A percentile compares a stretch with the other conserved stretches of the same genome.
These are phyloP conservation scores for Hybognathus amarus DNA, from an alignment of 2,797 vertebrate genomes.

Conservation along the genomic window DNA sequence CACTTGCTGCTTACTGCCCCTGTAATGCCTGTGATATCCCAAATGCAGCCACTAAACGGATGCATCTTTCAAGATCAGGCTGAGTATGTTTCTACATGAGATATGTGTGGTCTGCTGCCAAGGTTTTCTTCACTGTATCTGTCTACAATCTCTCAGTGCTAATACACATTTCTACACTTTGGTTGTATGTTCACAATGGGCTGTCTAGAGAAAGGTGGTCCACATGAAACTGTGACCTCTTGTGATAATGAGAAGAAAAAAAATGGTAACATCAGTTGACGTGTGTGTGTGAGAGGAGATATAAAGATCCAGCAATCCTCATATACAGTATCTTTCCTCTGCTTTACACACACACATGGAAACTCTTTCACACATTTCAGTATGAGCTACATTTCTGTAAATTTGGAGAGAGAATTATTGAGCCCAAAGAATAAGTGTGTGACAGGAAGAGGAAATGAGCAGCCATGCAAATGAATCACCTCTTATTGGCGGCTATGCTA, in stretches of 20 bases:
- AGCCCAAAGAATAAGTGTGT: constrained; percentile 71
- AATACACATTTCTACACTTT: constrained; percentile 10
- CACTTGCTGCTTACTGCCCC: constrained; percentile 55
- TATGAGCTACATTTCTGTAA: constrained; percentile 60
- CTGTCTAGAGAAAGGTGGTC: neutral
- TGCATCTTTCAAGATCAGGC: constrained; percentile 51
- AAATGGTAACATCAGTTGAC: neutral
- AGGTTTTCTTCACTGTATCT: constrained; percentile 14
- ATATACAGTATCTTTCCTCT: neutral
- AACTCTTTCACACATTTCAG: constrained; percentile 16
- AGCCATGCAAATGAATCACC: constrained; percentile 74
- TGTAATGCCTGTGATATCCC: constrained; percentile 40
- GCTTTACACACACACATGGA: constrained; percentile 13
- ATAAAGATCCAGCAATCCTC: neutral
- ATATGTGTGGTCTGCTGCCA: constrained; percentile 53
- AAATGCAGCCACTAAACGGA: constrained; percentile 56
- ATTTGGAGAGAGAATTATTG: constrained; percentile 69
- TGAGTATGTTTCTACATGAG: constrained; percentile 11
- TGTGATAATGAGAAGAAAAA: neutral
- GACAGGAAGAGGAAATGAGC: constrained; percentile 73
- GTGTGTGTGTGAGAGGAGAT: neutral
- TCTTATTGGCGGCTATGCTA: constrained; percentile 67
- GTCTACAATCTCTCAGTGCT: neutral
- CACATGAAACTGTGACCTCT: neutral
- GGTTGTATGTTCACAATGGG: constrained; percentile 11